Base-by-base conservation (phyloP, 2,888 invertebrate genomes). In the Drosophila incognita region DNA sequence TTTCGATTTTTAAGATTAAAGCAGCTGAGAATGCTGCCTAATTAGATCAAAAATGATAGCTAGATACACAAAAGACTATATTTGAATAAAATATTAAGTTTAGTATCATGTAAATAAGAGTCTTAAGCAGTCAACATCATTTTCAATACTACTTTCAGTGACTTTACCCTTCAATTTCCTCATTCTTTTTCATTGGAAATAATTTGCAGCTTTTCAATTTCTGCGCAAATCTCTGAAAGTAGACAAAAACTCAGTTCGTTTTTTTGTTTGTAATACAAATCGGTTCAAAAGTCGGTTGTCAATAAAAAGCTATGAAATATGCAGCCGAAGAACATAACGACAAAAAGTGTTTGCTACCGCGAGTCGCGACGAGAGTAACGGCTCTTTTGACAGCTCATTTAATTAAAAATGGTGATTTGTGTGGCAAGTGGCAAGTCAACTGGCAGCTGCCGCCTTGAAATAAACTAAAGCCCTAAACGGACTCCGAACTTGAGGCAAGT, bases 351-450 rank as follows among this genome's bases (percentile, higher is more conserved):
- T 33, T 31, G 75, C 79, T 71, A 75, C 75, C 35, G 79, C 18
- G 51, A 33, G 58, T 21, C 53, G 46, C 53, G 33, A 1, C 27
- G 21, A 13, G 27, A 4, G 56, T 63, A 71, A 75, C 68, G 71
- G 75, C 68, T 42, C 21, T 63, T 75, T 49, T 63, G 83, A 81
- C 83, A 83, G 86, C 70, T 72, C 76, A 69, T 70, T 85, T 83
- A 70, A 76, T 69, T 86, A 65, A 83, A 83, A 76, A 83, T 81
- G 76, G 72, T 83, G 81, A 83, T 83, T 85, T 83, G 76, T 72
- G 76, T 74, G 76, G 76, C 29, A 56, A 38, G 53, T 6, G 46
- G 24, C 79, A 77, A 42, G 64, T 4, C 24, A 63, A 74, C 60
- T 66, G 67, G 69, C 61, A 15, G 15, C 63, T 65, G 69, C 73